Percentiles rank a stretch among this genome's conserved stretches.
phyloP scores from a whole-genome alignment of 30 jellyfish, hydroid and myxozoan genomes.

The Hydractinia symbiolongicarpus region DNA sequence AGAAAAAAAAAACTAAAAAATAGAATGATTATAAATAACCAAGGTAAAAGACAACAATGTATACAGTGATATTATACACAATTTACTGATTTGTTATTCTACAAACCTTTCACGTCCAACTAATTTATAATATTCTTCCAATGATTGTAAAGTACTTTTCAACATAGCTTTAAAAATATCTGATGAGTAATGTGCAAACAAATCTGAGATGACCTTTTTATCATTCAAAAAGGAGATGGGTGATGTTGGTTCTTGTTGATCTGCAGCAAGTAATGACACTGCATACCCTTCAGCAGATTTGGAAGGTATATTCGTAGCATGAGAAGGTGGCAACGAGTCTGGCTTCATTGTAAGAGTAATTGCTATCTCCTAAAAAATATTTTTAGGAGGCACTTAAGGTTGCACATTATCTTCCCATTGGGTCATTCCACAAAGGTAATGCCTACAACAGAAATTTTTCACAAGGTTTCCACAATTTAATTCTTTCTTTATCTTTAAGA shows the following conservation, averaged over 20 bases:
- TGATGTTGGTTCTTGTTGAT: background rate
- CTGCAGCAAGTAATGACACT: background rate
- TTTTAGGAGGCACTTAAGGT: background rate
- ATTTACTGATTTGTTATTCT: no score
- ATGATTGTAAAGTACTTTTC: background rate
- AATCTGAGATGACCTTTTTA: background rate
- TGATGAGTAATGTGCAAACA: slow-evolving; percentile 10
- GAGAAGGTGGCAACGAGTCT: background rate
- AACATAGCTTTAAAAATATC: slow-evolving; percentile 8
- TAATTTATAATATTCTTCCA: background rate
- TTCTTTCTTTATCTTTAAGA: no score
- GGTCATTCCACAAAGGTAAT: no score
- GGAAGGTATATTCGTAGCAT: background rate
- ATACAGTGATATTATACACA: no score
- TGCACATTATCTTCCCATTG: no score
- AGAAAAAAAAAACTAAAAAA: no score
- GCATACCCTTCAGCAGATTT: background rate
- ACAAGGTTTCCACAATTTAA: no score
- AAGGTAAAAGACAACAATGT: no score
- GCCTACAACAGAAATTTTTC: no score
- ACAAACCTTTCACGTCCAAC: no score
- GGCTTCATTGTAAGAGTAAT: background rate
- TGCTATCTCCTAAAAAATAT: background rate
- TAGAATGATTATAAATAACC: no score
- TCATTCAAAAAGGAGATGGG: slow-evolving; percentile 10